A percentile compares a stretch with the other conserved stretches of the same genome.
Evolutionary conservation across 1,140 invertebrate genomes (phyloP).

Genomic region (Heliconius melpomene): DNA sequence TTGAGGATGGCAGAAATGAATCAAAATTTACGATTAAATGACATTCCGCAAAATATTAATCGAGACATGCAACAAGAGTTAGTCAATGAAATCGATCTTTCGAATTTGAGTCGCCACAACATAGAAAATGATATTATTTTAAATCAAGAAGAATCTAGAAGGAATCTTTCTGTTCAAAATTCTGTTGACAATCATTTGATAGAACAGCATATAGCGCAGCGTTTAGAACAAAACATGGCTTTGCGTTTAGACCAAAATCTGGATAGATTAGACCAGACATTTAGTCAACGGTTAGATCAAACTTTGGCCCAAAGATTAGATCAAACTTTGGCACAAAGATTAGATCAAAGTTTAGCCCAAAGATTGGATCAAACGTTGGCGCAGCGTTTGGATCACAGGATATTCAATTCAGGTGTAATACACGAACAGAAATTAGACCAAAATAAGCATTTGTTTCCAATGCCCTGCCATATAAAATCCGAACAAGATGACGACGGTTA

Average conservation of each 20-base stretch:
- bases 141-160: slow-evolving; percentile 48
- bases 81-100: slow-evolving; percentile 56
- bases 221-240: slow-evolving; percentile 50
- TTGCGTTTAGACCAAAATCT: slow-evolving; percentile 48
- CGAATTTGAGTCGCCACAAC: slow-evolving; percentile 54
- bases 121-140: slow-evolving; percentile 53
- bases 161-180: slow-evolving; percentile 47
- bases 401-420: slow-evolving; percentile 39
- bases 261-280: slow-evolving; percentile 49
- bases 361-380: slow-evolving; percentile 48
- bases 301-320: slow-evolving; percentile 51
- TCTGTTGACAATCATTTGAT: slow-evolving; percentile 50
- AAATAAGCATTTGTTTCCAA: slow-evolving; percentile 54
- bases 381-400: slow-evolving; percentile 49
- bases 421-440: slow-evolving; percentile 55
- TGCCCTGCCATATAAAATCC: slow-evolving; percentile 71
- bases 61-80: slow-evolving; percentile 54
- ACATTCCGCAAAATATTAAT: slow-evolving; percentile 49
- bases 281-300: slow-evolving; percentile 49
- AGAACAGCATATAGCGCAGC: slow-evolving; percentile 54
- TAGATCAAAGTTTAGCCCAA: slow-evolving; percentile 50
- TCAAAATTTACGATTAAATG: slow-evolving; percentile 47
- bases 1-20: slow-evolving; percentile 45
- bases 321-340: slow-evolving; percentile 42
- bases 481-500: slow-evolving; percentile 73